phyloP scores from a whole-genome alignment of 2,113 vertebrate genomes.

The Myanophis thanlyinensis region DNA sequence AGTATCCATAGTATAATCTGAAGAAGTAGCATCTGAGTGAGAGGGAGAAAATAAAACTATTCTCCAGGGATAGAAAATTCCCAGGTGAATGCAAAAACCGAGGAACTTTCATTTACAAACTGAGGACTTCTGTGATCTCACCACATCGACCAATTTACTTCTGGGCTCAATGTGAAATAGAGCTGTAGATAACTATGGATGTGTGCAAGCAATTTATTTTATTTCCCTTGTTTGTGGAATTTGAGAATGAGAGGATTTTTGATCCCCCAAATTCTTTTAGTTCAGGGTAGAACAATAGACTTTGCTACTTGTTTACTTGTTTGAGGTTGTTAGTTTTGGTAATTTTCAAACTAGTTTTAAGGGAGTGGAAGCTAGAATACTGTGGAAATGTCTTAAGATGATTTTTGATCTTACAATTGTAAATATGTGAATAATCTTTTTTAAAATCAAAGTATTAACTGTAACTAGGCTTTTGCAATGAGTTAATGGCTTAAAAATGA shows the following conservation, averaged over 20 bases:
- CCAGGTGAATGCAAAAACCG: background rate
- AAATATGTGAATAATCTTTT: background rate
- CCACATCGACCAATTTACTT: background rate
- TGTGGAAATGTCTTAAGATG: background rate
- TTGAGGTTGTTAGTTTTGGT: background rate
- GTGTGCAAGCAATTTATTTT: background rate
- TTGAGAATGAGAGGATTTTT: background rate
- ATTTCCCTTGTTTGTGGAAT: background rate
- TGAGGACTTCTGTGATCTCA: background rate
- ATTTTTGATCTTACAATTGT: background rate
- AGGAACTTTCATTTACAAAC: background rate
- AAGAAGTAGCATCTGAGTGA: background rate
- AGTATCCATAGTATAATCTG: background rate
- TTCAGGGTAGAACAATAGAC: background rate
- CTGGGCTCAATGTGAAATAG: background rate
- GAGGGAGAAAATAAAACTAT: background rate
- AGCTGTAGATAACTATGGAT: background rate
- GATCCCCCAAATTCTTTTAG: background rate
- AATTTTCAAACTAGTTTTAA: background rate
- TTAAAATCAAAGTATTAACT: background rate
- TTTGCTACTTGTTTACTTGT: background rate
- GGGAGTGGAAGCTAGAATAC: background rate
- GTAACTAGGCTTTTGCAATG: background rate
- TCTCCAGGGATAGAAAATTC: background rate
- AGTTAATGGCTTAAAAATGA: background rate